phyloP scores from a whole-genome alignment of 2,888 invertebrate genomes.

The Leistus spinibarbis region DNA sequence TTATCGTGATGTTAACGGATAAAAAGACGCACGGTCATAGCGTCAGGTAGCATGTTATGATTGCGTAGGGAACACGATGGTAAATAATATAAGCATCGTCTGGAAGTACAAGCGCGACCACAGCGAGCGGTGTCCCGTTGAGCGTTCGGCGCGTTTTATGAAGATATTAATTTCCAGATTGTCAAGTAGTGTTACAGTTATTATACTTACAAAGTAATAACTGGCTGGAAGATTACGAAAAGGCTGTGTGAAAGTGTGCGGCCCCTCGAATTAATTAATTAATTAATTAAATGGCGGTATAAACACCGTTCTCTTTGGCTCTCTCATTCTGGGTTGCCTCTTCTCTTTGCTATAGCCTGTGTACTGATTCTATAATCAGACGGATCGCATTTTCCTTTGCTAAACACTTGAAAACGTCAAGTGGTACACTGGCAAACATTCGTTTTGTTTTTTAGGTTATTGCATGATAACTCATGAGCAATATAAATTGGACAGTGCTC shows the following conservation, averaged over 20 bases:
- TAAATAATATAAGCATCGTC: constrained; percentile 29
- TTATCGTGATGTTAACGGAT: too few species aligned
- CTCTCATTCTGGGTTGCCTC: constrained; percentile 6
- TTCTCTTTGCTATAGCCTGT: not conserved
- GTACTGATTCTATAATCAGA: too few species aligned
- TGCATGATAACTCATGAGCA: too few species aligned
- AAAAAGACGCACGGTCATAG: not conserved
- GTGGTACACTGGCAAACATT: not conserved
- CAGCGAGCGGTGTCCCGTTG: constrained; percentile 46
- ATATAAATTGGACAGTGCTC: too few species aligned
- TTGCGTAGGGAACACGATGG: constrained; percentile 22
- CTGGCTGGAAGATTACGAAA: constrained; percentile 57
- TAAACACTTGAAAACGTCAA: constrained; percentile 1
- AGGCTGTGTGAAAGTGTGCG: constrained; percentile 49
- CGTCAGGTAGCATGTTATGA: constrained; percentile 12
- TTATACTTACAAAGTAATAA: constrained; percentile 58
- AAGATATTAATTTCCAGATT: constrained; percentile 59
- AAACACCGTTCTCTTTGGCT: constrained; percentile 48
- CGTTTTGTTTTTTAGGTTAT: too few species aligned
- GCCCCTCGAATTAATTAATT: constrained; percentile 55
- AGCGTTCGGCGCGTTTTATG: constrained; percentile 55
- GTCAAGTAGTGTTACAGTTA: constrained; percentile 58
- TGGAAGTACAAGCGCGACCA: not conserved
- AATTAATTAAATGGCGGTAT: constrained; percentile 59
- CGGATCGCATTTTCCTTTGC: not conserved